Evolutionary conservation across 2,797 vertebrate species (phyloP).

Genomic region (Hydrolagus colliei): DNA sequence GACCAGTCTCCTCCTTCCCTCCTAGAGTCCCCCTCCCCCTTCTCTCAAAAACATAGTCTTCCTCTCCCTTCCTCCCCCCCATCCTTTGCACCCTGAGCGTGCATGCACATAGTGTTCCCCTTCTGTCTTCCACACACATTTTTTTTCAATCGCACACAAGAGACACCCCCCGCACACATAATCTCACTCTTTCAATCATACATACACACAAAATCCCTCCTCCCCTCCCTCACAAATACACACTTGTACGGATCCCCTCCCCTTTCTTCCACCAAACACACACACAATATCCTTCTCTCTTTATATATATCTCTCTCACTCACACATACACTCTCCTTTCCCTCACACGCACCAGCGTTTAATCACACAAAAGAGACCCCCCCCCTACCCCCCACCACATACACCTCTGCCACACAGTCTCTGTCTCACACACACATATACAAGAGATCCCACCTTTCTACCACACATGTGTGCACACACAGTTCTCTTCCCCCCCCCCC

Average conservation of each 20-base stretch:
- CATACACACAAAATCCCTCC: too few species aligned
- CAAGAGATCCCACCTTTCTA: neutral
- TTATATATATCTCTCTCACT: neutral
- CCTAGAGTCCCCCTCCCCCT: neutral
- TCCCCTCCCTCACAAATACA: neutral
- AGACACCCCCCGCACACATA: neutral
- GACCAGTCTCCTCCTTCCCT: too few species aligned
- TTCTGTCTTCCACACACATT: neutral
- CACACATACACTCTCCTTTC: neutral
- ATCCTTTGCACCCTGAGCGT: neutral
- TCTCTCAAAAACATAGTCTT: neutral
- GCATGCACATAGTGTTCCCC: neutral
- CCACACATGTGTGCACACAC: too few species aligned
- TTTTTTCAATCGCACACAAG: too few species aligned
- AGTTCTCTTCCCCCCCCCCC: neutral
- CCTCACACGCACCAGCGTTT: neutral
- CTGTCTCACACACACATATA: neutral
- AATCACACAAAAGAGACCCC: neutral
- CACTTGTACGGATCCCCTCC: too few species aligned
- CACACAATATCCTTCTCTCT: neutral
- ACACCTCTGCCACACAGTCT: neutral
- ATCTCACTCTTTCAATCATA: too few species aligned
- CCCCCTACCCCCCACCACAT: neutral
- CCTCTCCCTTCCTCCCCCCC: neutral
- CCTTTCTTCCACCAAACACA: neutral